Conservation (phyloP, 2,888 invertebrate species). For the Platycheirus albimanus region DNA sequence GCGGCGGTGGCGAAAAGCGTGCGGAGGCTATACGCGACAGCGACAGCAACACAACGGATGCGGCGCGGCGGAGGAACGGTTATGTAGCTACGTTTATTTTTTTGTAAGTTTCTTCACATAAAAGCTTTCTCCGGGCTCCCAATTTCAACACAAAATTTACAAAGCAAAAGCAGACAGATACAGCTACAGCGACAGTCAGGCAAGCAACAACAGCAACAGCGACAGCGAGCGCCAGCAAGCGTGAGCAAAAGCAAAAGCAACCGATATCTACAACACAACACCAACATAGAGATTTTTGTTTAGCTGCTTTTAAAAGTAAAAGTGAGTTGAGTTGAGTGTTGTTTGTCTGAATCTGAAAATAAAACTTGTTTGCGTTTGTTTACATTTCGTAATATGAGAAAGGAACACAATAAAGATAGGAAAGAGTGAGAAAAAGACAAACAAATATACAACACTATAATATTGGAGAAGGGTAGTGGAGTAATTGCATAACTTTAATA, state of each 20-base stretch:
- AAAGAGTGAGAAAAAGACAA: slow-evolving; percentile 72
- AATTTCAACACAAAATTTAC: slow-evolving; percentile 65
- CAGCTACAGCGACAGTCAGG: no score
- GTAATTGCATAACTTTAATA: slow-evolving; percentile 74
- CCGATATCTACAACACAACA: slow-evolving; percentile 47
- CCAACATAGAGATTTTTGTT: slow-evolving; percentile 62
- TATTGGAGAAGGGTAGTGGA: slow-evolving; percentile 71
- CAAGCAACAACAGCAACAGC: slow-evolving; percentile 7
- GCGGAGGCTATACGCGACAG: no score
- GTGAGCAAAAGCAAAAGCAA: slow-evolving; percentile 37
- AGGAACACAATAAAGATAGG: slow-evolving; percentile 73
- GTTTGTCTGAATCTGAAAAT: slow-evolving; percentile 60
- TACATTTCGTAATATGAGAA: slow-evolving; percentile 74
- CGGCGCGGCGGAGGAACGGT: slow-evolving; percentile 18
- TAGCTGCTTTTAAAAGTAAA: slow-evolving; percentile 71
- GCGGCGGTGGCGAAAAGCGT: no score
- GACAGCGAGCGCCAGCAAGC: no score
- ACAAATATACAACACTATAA: slow-evolving; percentile 24
- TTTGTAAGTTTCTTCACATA: slow-evolving; percentile 61
- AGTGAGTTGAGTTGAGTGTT: slow-evolving; percentile 57
- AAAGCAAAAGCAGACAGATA: neutral
- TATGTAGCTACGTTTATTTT: slow-evolving; percentile 24
- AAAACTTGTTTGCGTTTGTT: slow-evolving; percentile 74
- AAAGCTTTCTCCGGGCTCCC: slow-evolving; percentile 73
- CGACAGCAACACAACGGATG: no score